A percentile compares a stretch with the other conserved stretches of the same genome.
Conservation (phyloP, 2,888 invertebrate species). For the Luperina nickerlii region DNA sequence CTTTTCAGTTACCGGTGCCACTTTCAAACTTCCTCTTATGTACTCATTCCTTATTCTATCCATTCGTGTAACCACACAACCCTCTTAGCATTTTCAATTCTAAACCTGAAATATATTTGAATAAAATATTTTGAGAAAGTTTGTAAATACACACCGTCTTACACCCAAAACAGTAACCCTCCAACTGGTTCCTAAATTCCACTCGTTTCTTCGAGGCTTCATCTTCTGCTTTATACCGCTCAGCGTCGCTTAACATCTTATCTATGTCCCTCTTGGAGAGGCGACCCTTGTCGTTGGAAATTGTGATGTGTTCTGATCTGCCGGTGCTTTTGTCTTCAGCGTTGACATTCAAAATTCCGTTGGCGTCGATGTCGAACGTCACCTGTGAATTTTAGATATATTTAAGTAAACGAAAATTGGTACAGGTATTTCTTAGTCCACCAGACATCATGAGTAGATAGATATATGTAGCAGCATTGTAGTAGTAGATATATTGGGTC, state of each 20-base stretch:
- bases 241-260: slow-evolving; percentile 95
- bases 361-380: slow-evolving; percentile 97
- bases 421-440: too few relatives aligned
- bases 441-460: too few relatives aligned
- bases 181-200: slow-evolving; percentile 93
- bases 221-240: slow-evolving; percentile 94
- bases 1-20: too few relatives aligned
- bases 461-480: background rate
- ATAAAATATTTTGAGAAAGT: background rate
- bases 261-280: slow-evolving; percentile 96
- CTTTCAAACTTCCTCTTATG: too few relatives aligned
- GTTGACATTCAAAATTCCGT: slow-evolving; percentile 95
- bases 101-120: background rate
- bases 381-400: slow-evolving; percentile 85
- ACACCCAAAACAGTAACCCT: slow-evolving; percentile 93
- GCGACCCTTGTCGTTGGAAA: slow-evolving; percentile 96
- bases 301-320: slow-evolving; percentile 94
- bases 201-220: slow-evolving; percentile 93
- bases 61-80: too few relatives aligned
- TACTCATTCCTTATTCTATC: too few relatives aligned
- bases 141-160: slow-evolving; percentile 77
- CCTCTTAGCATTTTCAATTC: too few relatives aligned
- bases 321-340: slow-evolving; percentile 95
- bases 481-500: too few relatives aligned
- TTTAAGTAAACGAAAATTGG: background rate